Conservation (phyloP, 2,888 invertebrate species). For the Aplocera efformata region DNA sequence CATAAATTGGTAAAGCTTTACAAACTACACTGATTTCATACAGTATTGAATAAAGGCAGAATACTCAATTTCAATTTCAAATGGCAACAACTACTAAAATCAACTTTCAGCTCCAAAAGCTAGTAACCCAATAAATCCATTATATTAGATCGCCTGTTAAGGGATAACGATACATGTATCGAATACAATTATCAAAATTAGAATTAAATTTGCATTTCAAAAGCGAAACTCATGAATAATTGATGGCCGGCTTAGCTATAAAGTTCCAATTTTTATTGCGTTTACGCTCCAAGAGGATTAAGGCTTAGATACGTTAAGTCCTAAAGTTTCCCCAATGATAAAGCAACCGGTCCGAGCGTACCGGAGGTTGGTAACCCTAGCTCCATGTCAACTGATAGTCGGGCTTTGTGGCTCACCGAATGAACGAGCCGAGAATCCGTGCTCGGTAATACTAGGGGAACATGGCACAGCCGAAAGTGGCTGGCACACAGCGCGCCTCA, state of each 20-base stretch:
- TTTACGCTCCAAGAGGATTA: constrained; percentile 31
- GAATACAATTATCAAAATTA: constrained; percentile 59
- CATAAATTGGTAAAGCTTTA: too few relatives aligned
- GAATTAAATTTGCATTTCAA: constrained; percentile 57
- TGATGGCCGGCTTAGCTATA: constrained; percentile 37
- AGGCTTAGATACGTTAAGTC: constrained; percentile 11
- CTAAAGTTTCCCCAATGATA: constrained; percentile 13
- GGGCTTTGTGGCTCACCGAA: constrained; percentile 63
- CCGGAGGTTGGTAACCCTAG: constrained; percentile 40
- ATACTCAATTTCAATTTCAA: too few relatives aligned
- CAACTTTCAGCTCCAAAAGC: too few relatives aligned
- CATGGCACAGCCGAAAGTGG: constrained; percentile 56
- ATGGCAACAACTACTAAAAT: too few relatives aligned
- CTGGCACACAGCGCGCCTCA: constrained; percentile 39
- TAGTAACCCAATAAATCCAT: constrained; percentile 26
- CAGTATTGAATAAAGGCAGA: too few relatives aligned
- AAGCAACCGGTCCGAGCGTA: constrained; percentile 12
- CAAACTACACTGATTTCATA: too few relatives aligned
- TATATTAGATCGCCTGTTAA: constrained; percentile 27
- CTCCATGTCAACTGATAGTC: constrained; percentile 56
- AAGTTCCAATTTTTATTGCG: constrained; percentile 41
- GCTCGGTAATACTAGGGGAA: constrained; percentile 59
- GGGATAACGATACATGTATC: constrained; percentile 48
- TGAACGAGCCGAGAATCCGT: constrained; percentile 63
- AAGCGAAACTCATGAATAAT: constrained; percentile 50